Evolutionary conservation across 1,140 invertebrate genomes (phyloP).

Genomic region (Hylaeus volcanicus): DNA sequence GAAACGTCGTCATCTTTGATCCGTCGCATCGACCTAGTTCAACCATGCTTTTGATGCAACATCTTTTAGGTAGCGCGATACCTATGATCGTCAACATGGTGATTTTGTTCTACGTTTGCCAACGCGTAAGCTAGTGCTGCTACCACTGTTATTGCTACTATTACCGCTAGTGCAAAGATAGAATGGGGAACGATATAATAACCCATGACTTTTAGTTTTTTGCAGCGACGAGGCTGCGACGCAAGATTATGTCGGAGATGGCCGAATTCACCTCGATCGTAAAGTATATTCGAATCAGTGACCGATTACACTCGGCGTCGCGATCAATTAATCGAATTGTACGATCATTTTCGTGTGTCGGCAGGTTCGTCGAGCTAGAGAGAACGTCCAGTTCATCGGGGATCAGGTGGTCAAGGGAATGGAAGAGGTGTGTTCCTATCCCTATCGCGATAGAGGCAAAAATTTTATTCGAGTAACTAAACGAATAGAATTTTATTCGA

Average conservation of each 20-base stretch:
- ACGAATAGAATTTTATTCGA: no score
- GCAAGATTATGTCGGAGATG: constrained; percentile 67
- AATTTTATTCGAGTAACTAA: no score
- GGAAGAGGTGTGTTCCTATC: constrained; percentile 61
- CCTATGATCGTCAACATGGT: constrained; percentile 62
- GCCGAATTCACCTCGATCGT: constrained; percentile 66
- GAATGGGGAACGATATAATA: not conserved
- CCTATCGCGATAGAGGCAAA: not conserved
- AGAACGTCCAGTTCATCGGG: constrained; percentile 65
- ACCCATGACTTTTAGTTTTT: constrained; percentile 63
- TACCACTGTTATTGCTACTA: no score
- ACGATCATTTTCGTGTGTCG: not conserved
- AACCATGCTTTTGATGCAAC: constrained; percentile 63
- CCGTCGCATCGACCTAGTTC: not conserved
- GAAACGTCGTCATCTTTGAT: not conserved
- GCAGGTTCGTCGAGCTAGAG: constrained; percentile 67
- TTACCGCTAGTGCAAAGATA: no score
- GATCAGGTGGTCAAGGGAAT: constrained; percentile 65
- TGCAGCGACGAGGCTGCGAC: constrained; percentile 63
- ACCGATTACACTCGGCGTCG: no score
- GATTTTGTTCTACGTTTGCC: constrained; percentile 64
- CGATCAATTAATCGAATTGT: not conserved
- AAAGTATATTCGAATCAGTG: constrained; percentile 34
- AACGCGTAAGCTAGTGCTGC: constrained; percentile 62
- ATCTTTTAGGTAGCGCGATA: constrained; percentile 66